Conservation (phyloP, 2,113 vertebrate species). For the Campylorhamphus procurvoides region DNA sequence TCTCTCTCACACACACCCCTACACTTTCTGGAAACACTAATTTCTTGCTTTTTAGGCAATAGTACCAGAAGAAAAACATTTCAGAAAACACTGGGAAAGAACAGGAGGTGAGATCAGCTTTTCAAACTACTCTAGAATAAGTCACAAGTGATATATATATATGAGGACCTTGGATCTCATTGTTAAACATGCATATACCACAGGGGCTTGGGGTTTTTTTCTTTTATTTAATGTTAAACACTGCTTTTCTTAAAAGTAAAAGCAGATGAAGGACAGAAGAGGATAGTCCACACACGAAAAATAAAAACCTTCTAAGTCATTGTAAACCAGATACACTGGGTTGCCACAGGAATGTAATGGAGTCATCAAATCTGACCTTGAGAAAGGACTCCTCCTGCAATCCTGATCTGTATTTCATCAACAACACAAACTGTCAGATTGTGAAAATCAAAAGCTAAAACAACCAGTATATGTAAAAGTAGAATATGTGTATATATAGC, state of each 20-base stretch:
- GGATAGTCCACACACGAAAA: background rate
- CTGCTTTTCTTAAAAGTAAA: background rate
- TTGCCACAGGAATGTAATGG: background rate
- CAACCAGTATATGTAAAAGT: background rate
- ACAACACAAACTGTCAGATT: background rate
- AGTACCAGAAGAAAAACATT: background rate
- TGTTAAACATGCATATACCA: background rate
- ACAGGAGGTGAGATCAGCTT: background rate
- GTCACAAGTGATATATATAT: background rate
- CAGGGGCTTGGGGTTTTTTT: background rate
- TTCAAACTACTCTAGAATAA: background rate
- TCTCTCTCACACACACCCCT: background rate
- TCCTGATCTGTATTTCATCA: background rate
- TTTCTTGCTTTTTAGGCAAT: background rate
- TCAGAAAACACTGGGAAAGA: background rate
- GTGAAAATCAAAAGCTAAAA: background rate
- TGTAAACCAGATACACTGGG: background rate
- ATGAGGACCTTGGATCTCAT: background rate
- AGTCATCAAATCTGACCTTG: background rate
- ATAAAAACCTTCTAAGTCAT: background rate
- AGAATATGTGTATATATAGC: background rate
- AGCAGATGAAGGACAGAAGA: background rate
- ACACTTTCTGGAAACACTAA: background rate
- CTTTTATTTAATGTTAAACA: background rate
- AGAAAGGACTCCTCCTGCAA: background rate